Evolutionary conservation across 2,113 vertebrate species (phyloP).

Genomic region (Peucedramus taeniatus): DNA sequence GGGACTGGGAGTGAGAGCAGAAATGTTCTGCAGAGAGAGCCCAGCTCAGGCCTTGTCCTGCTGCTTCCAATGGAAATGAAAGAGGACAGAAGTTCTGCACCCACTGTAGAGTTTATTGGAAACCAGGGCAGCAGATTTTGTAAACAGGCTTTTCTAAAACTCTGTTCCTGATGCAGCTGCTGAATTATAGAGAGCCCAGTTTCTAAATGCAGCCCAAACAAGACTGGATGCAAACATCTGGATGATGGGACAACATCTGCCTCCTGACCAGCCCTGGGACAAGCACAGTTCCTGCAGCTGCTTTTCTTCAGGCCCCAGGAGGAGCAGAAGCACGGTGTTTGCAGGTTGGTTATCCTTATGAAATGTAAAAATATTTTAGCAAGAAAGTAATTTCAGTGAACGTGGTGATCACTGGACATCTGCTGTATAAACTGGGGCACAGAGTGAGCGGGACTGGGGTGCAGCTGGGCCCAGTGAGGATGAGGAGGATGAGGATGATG

Average conservation of each 20-base stretch:
- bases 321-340: neutral
- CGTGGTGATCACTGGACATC: rapidly evolving
- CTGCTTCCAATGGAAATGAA: neutral
- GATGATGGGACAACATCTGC: neutral
- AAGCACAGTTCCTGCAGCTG: neutral
- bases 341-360: neutral
- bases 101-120: neutral
- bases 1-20: neutral
- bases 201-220: neutral
- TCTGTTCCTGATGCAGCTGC: neutral
- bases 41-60: neutral
- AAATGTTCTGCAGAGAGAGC: neutral
- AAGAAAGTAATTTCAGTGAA: neutral
- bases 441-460: neutral
- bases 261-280: neutral
- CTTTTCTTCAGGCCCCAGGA: neutral
- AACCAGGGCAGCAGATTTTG: neutral
- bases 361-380: constrained; percentile 9
- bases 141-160: neutral
- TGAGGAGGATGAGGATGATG: neutral
- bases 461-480: neutral
- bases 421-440: neutral
- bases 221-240: neutral
- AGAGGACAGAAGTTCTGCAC: neutral
- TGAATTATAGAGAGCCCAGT: neutral